Evolutionary conservation across 1,140 invertebrate species (phyloP).

Genomic region (Oreohelix idahoensis): DNA sequence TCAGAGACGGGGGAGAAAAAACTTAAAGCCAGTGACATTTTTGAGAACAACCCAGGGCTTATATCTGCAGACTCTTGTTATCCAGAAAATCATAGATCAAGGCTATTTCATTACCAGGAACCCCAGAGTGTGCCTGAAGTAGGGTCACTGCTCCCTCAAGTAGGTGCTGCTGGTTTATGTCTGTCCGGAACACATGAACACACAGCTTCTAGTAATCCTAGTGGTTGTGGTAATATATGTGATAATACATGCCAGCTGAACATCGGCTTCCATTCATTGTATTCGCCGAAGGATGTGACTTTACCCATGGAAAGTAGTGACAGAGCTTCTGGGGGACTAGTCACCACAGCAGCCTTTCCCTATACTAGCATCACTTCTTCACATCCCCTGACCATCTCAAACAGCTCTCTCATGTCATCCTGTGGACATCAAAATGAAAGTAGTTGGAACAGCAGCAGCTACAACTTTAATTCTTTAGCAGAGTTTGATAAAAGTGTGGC

Average conservation of each 20-base stretch:
- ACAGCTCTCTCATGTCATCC: neutral
- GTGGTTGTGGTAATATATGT: neutral
- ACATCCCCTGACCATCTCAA: neutral
- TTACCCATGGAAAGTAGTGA: neutral
- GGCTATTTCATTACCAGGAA: neutral
- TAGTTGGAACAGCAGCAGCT: neutral
- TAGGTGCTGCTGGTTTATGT: neutral
- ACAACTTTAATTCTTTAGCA: constrained; percentile 9
- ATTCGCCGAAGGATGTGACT: neutral
- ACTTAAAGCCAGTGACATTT: constrained; percentile 16
- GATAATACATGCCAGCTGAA: neutral
- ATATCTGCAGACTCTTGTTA: constrained; percentile 51
- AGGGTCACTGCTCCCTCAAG: neutral
- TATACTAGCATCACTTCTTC: neutral
- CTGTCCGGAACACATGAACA: neutral
- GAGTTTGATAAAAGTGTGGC: neutral
- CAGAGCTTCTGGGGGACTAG: neutral
- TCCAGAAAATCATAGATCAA: constrained; percentile 39
- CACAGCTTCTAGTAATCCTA: neutral
- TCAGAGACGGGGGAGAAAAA: constrained; percentile 64
- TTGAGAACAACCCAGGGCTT: constrained; percentile 30
- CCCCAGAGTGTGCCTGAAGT: neutral
- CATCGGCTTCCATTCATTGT: neutral
- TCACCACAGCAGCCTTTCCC: neutral
- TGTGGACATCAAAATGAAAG: neutral